phyloP scores from a whole-genome alignment of 1,140 invertebrate species.

The Pissodes strobi region DNA sequence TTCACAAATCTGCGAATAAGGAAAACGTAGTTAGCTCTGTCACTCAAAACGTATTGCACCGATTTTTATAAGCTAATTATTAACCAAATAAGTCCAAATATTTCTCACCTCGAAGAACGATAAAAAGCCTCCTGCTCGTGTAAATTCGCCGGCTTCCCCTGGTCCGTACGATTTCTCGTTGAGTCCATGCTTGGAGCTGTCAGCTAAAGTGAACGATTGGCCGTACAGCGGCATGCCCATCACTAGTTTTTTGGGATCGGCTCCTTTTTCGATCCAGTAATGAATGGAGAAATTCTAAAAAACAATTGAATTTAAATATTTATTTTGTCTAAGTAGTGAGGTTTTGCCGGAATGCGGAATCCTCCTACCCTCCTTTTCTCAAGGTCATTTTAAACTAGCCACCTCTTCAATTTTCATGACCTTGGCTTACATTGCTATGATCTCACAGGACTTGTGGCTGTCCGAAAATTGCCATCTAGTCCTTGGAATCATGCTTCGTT shows the following conservation, averaged over 20 bases:
- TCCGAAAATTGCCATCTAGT: no score
- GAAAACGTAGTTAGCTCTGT: slow-evolving; percentile 15
- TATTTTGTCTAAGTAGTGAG: neutral
- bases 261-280: slow-evolving; percentile 80
- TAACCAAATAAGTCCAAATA: neutral
- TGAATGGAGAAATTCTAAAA: slow-evolving; percentile 77
- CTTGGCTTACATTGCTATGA: no score
- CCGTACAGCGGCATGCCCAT: slow-evolving; percentile 85
- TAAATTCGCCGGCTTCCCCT: slow-evolving; percentile 78
- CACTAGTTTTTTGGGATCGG: slow-evolving; percentile 70
- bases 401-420: no score
- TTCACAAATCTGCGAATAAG: slow-evolving; percentile 70
- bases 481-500: no score
- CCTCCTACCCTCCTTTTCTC: no score
- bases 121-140: slow-evolving; percentile 77
- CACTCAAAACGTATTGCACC: neutral
- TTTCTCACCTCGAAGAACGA: slow-evolving; percentile 78
- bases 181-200: slow-evolving; percentile 62
- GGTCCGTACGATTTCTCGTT: slow-evolving; percentile 72
- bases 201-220: slow-evolving; percentile 75
- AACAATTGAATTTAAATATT: neutral
- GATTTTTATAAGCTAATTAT: neutral
- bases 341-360: neutral
- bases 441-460: no score
- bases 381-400: no score